Percentiles rank a stretch among this genome's conserved stretches.
These are phyloP conservation scores for Amblyornis subalaris DNA, from an alignment of 2,113 vertebrate genomes.

Conservation along the genomic window DNA sequence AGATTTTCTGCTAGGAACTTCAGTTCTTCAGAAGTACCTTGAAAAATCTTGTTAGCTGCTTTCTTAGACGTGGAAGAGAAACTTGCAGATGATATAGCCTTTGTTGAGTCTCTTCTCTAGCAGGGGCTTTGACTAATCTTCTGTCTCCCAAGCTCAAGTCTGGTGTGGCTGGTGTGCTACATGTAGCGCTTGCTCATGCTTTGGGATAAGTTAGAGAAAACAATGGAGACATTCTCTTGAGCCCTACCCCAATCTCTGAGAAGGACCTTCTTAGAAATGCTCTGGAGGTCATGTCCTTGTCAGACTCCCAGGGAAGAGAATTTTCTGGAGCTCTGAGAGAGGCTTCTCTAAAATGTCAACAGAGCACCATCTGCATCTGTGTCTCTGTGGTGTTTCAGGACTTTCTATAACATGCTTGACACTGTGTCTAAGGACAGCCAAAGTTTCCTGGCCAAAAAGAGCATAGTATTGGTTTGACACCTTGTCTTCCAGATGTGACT, in stretches of 20 bases:
- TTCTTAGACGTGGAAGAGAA: not conserved
- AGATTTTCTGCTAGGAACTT: not conserved
- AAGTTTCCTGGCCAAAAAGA: not conserved
- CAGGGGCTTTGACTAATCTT: not conserved
- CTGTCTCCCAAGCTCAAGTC: not conserved
- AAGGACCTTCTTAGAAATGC: not conserved
- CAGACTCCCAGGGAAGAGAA: not conserved
- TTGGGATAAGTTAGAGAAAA: not conserved
- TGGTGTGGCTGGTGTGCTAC: not conserved
- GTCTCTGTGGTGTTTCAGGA: not conserved
- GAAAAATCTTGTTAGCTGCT: not conserved
- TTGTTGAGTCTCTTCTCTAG: not conserved
- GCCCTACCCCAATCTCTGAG: not conserved
- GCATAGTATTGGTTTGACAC: not conserved
- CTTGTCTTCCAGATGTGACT: not conserved
- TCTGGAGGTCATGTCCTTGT: not conserved
- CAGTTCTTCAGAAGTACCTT: not conserved
- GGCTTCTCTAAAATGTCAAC: not conserved
- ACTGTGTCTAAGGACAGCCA: accelerated
- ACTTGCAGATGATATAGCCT: not conserved
- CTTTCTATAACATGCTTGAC: not conserved
- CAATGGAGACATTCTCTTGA: not conserved
- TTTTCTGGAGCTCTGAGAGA: not conserved
- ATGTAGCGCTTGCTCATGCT: not conserved
- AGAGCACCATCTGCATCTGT: not conserved